Conservation (phyloP, 2,113 vertebrate genomes). For the Lagopus muta region DNA sequence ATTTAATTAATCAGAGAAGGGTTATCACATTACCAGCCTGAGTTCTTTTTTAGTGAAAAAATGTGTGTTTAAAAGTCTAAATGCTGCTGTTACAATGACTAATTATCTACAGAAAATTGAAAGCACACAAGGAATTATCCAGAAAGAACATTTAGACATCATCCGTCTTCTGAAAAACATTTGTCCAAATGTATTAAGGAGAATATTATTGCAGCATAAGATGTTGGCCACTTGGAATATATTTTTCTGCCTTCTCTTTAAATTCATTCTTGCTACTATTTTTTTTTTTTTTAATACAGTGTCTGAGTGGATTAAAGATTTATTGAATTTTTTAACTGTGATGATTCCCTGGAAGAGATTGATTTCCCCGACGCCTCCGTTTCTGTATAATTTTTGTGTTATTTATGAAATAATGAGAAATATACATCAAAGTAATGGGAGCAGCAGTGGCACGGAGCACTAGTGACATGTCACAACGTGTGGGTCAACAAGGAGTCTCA, state of each 20-base stretch:
- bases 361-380: background rate
- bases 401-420: constrained; percentile 31
- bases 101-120: constrained; percentile 61
- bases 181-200: constrained; percentile 28
- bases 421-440: background rate
- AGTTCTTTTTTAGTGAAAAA: constrained; percentile 33
- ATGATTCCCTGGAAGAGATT: background rate
- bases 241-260: constrained; percentile 17
- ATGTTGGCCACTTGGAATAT: constrained; percentile 8
- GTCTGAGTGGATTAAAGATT: background rate
- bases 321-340: constrained; percentile 1
- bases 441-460: background rate
- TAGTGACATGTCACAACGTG: background rate
- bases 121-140: constrained; percentile 50
- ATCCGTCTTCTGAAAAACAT: constrained; percentile 50
- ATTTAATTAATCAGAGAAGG: constrained; percentile 48
- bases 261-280: background rate
- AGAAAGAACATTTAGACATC: constrained; percentile 59
- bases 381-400: constrained; percentile 46
- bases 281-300: background rate
- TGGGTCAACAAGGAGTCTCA: background rate
- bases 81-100: constrained; percentile 53
- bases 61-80: constrained; percentile 58
- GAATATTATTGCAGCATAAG: constrained; percentile 5
- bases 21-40: constrained; percentile 37